Evolutionary conservation across 1,140 invertebrate species (phyloP), one percentile per base, ranked within the genome.

Genomic region (Heliconius nattereri): DNA sequence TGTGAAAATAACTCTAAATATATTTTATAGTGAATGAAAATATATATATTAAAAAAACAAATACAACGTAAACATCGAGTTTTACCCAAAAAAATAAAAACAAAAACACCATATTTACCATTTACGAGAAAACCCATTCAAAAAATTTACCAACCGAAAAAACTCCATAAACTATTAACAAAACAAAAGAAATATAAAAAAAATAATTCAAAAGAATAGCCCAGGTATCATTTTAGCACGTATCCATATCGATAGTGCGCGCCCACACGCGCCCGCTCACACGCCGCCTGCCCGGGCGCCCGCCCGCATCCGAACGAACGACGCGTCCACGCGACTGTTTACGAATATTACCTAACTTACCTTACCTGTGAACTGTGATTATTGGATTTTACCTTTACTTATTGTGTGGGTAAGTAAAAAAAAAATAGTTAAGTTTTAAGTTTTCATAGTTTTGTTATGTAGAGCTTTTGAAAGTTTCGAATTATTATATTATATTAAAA

Each of bases 281-380:
- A 83, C 78, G 81, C 81, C 78, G 82, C 88, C 87, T 89, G 90
- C 83, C 89, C 92, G 90, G 86, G 88, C 91, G 91, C 87, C 87
- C 89, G 89, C 87, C 91, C 89, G 87, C 85, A 86, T 88, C 86
- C 91, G 92, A 93, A 93, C 92, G 92, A 93, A 93, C 92, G 92
- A 93, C 60, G 60, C 60, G 83, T 80, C 84, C 82, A 81, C 90
- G 88, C 89, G 87, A 87, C 82, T 89, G 89, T 93, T 90, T 91
- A 88, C 87, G 86, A 89, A 83, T 87, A 73, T 71, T 75, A 52
- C 84, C 81, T 26, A 74, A 70, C 29, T 54, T 66, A 70, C 37
- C 78, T 70, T 71, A 74, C 60, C 60, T 66, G 78, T 83, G 78
- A 40, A 80, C 78, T 90, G 87, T 81, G 81, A 83, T 79, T 78